These are phyloP conservation scores for Microtus richardsoni DNA, from an alignment of 2,113 vertebrate species.

Conservation along the genomic window DNA sequence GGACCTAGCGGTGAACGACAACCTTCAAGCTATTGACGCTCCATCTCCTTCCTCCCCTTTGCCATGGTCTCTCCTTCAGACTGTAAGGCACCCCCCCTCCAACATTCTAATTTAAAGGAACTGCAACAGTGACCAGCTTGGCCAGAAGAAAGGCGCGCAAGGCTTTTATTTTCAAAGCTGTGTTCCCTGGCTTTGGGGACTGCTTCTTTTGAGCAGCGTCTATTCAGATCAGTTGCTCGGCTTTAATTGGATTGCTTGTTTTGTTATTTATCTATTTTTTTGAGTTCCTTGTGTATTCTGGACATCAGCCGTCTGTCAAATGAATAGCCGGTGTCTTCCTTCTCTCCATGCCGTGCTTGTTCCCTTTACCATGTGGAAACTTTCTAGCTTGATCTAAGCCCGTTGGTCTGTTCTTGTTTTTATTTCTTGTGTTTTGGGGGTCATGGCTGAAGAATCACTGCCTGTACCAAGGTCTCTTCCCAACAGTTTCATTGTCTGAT, in stretches of 20 bases:
- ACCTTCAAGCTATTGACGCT: neutral
- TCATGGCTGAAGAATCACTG: neutral
- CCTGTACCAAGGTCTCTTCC: neutral
- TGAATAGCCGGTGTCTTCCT: too few relatives aligned
- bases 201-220: neutral
- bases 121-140: neutral
- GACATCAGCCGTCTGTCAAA: neutral
- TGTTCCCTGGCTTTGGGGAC: neutral
- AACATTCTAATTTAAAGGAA: neutral
- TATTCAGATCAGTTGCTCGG: neutral
- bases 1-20: fast-evolving
- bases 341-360: fast-evolving
- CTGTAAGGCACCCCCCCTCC: neutral
- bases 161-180: neutral
- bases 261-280: neutral
- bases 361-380: neutral
- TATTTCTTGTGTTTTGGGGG: neutral
- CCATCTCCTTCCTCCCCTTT: too few relatives aligned
- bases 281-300: neutral
- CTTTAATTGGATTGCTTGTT: neutral
- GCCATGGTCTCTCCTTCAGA: neutral
- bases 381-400: too few relatives aligned
- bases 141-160: neutral
- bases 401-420: neutral
- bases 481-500: neutral